These are phyloP conservation scores for Folsomia manolachei DNA, from an alignment of 2,888 invertebrate genomes.

Conservation along the genomic window DNA sequence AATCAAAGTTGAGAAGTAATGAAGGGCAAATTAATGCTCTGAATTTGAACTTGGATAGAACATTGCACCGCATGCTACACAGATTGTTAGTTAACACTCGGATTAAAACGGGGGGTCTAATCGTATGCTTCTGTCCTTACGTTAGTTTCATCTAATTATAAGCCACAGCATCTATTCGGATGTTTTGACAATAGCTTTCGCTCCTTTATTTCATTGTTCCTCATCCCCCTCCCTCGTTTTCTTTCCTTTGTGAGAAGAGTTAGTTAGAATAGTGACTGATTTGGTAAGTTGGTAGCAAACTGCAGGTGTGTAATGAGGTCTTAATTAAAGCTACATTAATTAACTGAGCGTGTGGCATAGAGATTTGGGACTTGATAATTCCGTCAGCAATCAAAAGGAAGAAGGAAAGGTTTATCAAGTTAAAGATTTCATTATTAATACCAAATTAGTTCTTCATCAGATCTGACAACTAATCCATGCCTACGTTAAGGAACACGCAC, in stretches of 20 bases:
- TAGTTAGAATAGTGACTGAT: constrained; percentile 9
- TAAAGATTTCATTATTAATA: constrained; percentile 22
- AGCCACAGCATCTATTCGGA: neutral
- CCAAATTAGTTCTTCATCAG: neutral
- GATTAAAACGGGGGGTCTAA: neutral
- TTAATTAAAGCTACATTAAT: constrained; percentile 51
- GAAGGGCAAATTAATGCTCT: no score
- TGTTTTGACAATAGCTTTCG: neutral
- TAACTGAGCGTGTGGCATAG: constrained; percentile 42
- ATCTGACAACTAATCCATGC: no score
- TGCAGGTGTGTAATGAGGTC: constrained; percentile 49
- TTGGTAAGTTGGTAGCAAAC: constrained; percentile 34
- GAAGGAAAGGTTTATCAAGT: constrained; percentile 10
- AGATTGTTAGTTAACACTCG: no score
- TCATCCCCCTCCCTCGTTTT: no score
- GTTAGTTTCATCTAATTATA: no score
- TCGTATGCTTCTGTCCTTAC: neutral
- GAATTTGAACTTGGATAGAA: no score
- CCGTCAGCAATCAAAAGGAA: constrained; percentile 8
- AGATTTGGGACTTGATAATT: constrained; percentile 13
- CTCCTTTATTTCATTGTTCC: neutral
- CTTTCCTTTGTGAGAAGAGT: constrained; percentile 3
- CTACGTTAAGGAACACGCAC: no score
- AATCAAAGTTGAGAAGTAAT: no score
- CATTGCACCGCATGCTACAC: no score